Percentiles rank a stretch among this genome's conserved stretches.
These are phyloP conservation scores for Mythimna vitellina DNA, from an alignment of 2,888 invertebrate genomes.

Conservation along the genomic window DNA sequence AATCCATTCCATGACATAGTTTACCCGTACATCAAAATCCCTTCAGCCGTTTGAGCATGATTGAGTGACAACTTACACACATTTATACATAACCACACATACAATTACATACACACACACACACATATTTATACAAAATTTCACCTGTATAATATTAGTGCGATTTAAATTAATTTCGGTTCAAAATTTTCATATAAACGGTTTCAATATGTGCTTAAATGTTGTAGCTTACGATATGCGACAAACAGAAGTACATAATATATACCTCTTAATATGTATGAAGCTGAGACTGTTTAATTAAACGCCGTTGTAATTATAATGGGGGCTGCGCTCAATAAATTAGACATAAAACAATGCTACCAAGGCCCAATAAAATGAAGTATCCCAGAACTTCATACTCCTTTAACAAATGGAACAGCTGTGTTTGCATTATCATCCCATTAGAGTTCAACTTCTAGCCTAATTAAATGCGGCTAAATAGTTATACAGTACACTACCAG, in stretches of 20 bases:
- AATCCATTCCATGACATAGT: no score
- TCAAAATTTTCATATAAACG: conserved; percentile 14
- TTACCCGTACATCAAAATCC: no score
- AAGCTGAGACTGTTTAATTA: conserved; percentile 59
- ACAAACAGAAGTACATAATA: conserved; percentile 27
- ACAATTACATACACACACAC: no score
- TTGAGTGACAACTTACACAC: no score
- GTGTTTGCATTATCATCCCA: conserved; percentile 3
- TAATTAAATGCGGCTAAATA: not conserved
- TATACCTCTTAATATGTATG: conserved; percentile 22
- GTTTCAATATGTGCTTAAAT: conserved; percentile 27
- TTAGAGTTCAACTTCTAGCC: not conserved
- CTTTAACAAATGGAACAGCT: conserved; percentile 11
- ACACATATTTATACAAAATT: no score
- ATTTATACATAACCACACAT: no score
- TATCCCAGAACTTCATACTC: conserved; percentile 11
- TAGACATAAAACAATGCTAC: conserved; percentile 59
- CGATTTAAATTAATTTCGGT: conserved; percentile 2
- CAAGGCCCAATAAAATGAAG: conserved; percentile 50
- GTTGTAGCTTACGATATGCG: conserved; percentile 26
- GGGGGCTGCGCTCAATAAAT: conserved; percentile 56
- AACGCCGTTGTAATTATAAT: conserved; percentile 62
- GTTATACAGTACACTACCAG: not conserved
- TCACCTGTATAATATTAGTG: no score
- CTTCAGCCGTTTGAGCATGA: no score